These are phyloP conservation scores for Drosophila siamana DNA, from an alignment of 2,888 invertebrate species.

Conservation along the genomic window DNA sequence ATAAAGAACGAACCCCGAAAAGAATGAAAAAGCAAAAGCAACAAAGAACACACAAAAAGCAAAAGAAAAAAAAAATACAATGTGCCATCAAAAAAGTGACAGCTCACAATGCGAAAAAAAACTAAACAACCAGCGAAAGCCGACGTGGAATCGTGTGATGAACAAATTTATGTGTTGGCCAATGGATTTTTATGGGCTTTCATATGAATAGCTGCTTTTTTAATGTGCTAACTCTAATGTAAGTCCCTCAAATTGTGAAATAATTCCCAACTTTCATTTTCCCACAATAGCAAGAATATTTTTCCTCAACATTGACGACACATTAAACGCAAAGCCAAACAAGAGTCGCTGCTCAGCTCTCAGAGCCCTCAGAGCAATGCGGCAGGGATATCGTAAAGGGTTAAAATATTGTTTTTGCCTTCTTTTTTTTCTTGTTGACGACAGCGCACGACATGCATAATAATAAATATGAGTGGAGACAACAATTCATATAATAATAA, in stretches of 20 bases:
- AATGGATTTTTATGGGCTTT: conserved; percentile 10
- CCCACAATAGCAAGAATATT: background rate
- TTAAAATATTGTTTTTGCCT: conserved; percentile 52
- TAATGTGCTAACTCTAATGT: conserved; percentile 1
- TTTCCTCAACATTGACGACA: conserved; percentile 45
- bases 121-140: background rate
- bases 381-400: conserved; percentile 22
- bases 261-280: background rate
- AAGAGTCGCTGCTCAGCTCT: background rate
- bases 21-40: conserved; percentile 9
- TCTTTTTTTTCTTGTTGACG: conserved; percentile 31
- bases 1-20: conserved; percentile 12
- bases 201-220: conserved; percentile 26
- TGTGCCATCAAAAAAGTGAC: conserved; percentile 27
- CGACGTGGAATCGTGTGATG: conserved; percentile 7
- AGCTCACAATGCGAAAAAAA: background rate
- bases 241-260: background rate
- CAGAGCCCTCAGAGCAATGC: no score
- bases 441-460: conserved; percentile 70
- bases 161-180: conserved; percentile 26
- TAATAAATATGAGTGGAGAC: conserved; percentile 55
- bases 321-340: conserved; percentile 42
- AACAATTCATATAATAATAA: conserved; percentile 42
- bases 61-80: conserved; percentile 13
- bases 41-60: conserved; percentile 12